A percentile compares a stretch with the other conserved stretches of the same genome.
Evolutionary conservation across 2,888 invertebrate species (phyloP).

Genomic region (Exephanes ischioxanthus): DNA sequence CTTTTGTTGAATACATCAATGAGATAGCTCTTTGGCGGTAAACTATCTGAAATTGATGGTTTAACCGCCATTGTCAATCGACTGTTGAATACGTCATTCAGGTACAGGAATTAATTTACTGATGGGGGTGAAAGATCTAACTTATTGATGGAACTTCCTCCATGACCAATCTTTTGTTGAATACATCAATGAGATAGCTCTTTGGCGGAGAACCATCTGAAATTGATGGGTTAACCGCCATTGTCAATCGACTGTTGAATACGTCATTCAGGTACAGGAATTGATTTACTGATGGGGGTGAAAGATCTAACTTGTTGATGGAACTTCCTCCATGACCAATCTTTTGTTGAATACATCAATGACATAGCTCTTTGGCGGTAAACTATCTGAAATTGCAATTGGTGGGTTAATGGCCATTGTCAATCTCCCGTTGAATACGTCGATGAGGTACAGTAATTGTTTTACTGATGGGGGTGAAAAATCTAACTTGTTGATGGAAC

Average conservation of each 20-base stretch:
- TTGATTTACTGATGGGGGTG: neutral
- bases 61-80: neutral
- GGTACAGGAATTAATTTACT: neutral
- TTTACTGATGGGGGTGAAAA: neutral
- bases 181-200: too few relatives aligned
- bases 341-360: too few relatives aligned
- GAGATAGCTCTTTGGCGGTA: too few relatives aligned
- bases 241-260: neutral
- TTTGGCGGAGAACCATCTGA: too few relatives aligned
- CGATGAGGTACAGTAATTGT: neutral
- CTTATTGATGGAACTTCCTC: neutral
- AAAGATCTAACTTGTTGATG: neutral
- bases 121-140: neutral
- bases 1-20: too few relatives aligned
- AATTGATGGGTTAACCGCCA: neutral
- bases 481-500: neutral
- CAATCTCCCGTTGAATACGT: neutral
- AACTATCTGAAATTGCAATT: neutral
- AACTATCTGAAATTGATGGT: neutral
- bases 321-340: neutral
- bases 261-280: neutral
- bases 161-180: too few relatives aligned
- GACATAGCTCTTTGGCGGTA: too few relatives aligned
- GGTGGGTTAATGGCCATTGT: neutral
- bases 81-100: too few relatives aligned